Evolutionary conservation across 2,113 vertebrate species (phyloP).

Genomic region (Cochlearius cochlearius): DNA sequence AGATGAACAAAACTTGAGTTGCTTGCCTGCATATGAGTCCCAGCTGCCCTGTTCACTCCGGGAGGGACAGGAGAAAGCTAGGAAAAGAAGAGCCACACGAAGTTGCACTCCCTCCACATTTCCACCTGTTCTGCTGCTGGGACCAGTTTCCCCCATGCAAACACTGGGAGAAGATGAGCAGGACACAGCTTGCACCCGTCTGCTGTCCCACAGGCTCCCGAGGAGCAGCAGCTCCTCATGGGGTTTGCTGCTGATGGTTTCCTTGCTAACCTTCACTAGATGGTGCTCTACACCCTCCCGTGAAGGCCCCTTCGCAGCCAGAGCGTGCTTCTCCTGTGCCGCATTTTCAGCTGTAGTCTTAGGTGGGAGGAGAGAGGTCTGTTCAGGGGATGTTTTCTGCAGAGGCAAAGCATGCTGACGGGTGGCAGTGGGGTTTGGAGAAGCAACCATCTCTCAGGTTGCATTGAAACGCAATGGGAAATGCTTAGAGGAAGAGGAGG

Average conservation of each 20-base stretch:
- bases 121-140: not conserved
- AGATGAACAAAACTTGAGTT: not conserved
- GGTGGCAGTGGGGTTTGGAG: not conserved
- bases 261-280: not conserved
- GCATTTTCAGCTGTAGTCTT: not conserved
- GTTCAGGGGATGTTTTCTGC: not conserved
- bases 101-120: not conserved
- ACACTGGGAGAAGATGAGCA: not conserved
- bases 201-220: not conserved
- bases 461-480: not conserved
- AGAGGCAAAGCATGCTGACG: not conserved
- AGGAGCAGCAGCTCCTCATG: not conserved
- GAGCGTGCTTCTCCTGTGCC: fast-evolving
- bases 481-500: not conserved
- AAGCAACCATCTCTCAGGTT: not conserved
- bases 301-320: not conserved
- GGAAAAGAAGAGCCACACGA: not conserved
- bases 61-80: not conserved
- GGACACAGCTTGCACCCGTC: not conserved
- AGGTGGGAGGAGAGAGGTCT: not conserved
- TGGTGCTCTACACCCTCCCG: constrained; percentile 20
- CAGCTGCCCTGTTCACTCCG: not conserved
- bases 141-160: not conserved
- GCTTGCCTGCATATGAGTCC: fast-evolving
- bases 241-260: not conserved